phyloP scores from a whole-genome alignment of 2,888 invertebrate species.

The Branchipolynoe longqiensis region DNA sequence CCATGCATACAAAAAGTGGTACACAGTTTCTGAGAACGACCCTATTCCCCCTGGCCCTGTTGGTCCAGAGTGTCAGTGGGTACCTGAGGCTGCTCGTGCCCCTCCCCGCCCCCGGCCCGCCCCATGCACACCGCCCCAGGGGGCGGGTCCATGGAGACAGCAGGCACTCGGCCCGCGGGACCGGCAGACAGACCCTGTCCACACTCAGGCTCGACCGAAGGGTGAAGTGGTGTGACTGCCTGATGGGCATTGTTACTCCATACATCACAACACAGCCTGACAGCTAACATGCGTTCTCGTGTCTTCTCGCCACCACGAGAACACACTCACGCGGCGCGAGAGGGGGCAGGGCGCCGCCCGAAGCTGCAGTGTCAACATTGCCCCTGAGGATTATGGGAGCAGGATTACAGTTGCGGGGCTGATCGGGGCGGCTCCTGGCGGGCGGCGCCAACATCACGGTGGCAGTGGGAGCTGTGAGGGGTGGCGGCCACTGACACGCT shows the following conservation, averaged over 20 bases:
- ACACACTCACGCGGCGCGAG: slow-evolving; percentile 14
- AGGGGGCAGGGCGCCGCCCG: not conserved
- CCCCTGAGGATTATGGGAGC: slow-evolving; percentile 21
- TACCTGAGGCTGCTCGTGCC: too few species aligned
- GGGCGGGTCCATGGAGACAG: too few species aligned
- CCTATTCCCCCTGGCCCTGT: too few species aligned
- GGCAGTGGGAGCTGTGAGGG: not conserved
- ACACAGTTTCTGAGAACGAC: too few species aligned
- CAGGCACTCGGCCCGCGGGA: too few species aligned
- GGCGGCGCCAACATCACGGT: not conserved
- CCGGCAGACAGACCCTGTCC: too few species aligned
- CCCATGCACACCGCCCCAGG: too few species aligned
- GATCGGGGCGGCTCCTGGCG: not conserved
- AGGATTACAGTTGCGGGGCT: not conserved
- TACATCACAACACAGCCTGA: slow-evolving; percentile 10
- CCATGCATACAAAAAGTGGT: too few species aligned
- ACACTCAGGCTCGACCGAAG: too few species aligned
- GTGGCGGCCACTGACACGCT: not conserved
- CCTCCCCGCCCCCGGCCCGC: too few species aligned
- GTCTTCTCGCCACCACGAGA: slow-evolving; percentile 30
- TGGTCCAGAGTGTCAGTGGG: too few species aligned
- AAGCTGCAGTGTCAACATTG: slow-evolving; percentile 45
- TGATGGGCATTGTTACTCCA: not conserved
- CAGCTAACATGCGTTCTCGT: slow-evolving; percentile 35
- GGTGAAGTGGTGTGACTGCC: not conserved